Evolutionary conservation across 2,113 vertebrate genomes (phyloP).

Genomic region (Chinchilla lanigera): DNA sequence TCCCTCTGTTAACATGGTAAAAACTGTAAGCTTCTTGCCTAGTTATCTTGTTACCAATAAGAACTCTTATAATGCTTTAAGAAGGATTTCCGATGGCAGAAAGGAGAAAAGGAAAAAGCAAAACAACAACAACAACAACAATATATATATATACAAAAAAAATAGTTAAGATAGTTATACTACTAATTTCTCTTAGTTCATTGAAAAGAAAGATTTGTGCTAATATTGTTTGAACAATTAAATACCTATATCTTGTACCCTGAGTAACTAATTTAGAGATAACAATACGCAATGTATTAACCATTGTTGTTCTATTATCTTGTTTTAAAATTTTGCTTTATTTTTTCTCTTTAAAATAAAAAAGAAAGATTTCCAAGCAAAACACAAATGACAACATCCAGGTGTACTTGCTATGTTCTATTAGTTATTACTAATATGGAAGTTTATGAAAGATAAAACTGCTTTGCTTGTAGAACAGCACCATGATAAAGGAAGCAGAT

Average conservation of each 20-base stretch:
- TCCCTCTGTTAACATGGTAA: background rate
- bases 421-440: constrained; percentile 29
- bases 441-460: constrained; percentile 45
- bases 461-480: constrained; percentile 21
- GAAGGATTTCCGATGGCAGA: background rate
- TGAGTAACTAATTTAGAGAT: background rate
- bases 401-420: background rate
- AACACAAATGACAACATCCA: constrained; percentile 20
- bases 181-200: background rate
- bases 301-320: background rate
- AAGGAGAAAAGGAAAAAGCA: background rate
- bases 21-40: background rate
- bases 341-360: background rate
- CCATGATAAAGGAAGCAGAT: background rate
- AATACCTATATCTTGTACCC: background rate
- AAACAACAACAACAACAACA: no score
- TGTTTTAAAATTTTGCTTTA: background rate
- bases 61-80: constrained; percentile 34
- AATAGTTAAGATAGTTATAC: background rate
- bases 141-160: background rate
- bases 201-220: background rate
- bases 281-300: background rate
- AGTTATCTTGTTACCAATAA: background rate
- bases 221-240: background rate
- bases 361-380: constrained; percentile 37